Evolutionary conservation across 1,140 invertebrate species (phyloP).

Genomic region (Pollicipes pollicipes): DNA sequence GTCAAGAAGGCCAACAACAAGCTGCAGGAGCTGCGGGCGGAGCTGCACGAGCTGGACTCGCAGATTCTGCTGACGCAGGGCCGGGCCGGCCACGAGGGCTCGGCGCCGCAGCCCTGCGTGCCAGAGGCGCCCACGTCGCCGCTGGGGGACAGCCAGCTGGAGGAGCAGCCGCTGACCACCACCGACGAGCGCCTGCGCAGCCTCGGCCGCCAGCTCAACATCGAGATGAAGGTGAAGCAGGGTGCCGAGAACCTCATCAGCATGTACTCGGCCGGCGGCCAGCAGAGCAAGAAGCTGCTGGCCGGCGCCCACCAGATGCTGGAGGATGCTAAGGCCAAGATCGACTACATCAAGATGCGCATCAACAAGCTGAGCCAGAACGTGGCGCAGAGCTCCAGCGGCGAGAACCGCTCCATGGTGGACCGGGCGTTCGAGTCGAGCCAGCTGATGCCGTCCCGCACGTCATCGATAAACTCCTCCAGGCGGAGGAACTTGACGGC

Average conservation of each 20-base stretch:
- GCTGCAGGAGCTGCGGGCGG: conserved; percentile 69
- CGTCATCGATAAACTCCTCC: conserved; percentile 97
- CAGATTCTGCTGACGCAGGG: conserved; percentile 80
- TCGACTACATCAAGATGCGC: conserved; percentile 88
- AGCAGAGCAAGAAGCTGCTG: conserved; percentile 80
- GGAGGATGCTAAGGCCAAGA: conserved; percentile 87
- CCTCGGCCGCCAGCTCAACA: too few relatives aligned
- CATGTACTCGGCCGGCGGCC: conserved; percentile 60
- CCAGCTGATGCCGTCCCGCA: conserved; percentile 65
- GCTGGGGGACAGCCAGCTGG: too few relatives aligned
- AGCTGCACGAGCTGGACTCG: conserved; percentile 81
- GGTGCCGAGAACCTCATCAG: conserved; percentile 98
- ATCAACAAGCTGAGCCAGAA: conserved; percentile 55
- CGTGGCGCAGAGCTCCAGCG: conserved; percentile 14
- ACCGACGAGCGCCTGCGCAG: too few relatives aligned
- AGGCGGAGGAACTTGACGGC: conserved; percentile 90
- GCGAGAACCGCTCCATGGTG: neutral
- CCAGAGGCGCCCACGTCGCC: too few relatives aligned
- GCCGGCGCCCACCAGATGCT: conserved; percentile 94
- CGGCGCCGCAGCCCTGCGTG: neutral
- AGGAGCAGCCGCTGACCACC: too few relatives aligned
- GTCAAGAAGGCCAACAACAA: conserved; percentile 88
- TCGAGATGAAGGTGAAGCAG: conserved; percentile 91
- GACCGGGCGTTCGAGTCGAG: too few relatives aligned
- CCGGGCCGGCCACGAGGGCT: conserved; percentile 27